phyloP scores from a whole-genome alignment of 2,888 invertebrate genomes.

The Lasioglossum villosulum region DNA sequence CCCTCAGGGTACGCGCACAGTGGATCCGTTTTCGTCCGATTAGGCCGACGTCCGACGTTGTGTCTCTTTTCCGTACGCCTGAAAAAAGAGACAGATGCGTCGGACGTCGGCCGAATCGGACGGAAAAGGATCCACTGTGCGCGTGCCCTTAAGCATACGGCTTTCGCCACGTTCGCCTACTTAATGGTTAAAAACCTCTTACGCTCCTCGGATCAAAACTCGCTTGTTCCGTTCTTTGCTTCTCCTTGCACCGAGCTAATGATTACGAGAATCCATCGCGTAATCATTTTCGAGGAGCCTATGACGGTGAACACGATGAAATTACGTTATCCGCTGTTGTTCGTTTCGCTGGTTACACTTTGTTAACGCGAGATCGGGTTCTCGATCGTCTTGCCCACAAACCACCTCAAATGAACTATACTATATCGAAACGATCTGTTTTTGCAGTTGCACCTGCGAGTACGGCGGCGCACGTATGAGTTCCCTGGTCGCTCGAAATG shows the following conservation, averaged over 20 bases:
- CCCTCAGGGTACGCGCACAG: no score
- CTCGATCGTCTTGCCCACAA: constrained; percentile 17
- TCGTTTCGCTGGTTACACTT: not conserved
- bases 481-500: constrained; percentile 53
- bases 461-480: constrained; percentile 50
- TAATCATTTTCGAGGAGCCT: not conserved
- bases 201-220: not conserved
- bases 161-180: not conserved
- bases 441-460: constrained; percentile 63
- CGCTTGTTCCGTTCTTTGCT: not conserved
- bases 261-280: not conserved
- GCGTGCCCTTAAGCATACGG: no score
- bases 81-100: no score
- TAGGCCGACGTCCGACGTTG: no score
- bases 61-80: no score
- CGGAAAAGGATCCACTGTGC: no score
- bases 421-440: constrained; percentile 63
- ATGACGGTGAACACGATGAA: not conserved
- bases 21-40: no score
- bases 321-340: not conserved
- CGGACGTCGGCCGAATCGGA: no score
- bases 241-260: not conserved
- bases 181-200: not conserved
- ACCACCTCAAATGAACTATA: constrained; percentile 41
- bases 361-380: constrained; percentile 33